A percentile compares a stretch with the other conserved stretches of the same genome.
These are phyloP conservation scores for Sesia apiformis DNA, from an alignment of 2,888 invertebrate genomes.

Conservation along the genomic window DNA sequence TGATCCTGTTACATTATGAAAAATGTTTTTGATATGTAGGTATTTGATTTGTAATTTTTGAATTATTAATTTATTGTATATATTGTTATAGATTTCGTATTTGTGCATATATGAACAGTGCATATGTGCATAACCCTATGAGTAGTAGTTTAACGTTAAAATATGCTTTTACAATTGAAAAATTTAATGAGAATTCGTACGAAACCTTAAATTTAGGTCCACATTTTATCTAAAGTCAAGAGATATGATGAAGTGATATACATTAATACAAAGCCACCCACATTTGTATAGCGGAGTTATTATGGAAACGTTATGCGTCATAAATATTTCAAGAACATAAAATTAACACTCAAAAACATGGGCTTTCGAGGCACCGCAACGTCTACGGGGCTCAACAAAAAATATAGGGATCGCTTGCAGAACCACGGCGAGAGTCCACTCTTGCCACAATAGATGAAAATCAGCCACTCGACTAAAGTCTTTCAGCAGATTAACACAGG, in stretches of 20 bases:
- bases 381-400: slow-evolving; percentile 65
- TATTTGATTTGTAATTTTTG: too few relatives aligned
- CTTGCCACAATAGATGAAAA: slow-evolving; percentile 19
- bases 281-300: slow-evolving; percentile 68
- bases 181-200: too few relatives aligned
- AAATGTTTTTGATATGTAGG: too few relatives aligned
- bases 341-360: slow-evolving; percentile 73
- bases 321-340: slow-evolving; percentile 74
- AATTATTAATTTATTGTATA: too few relatives aligned
- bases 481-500: slow-evolving; percentile 9
- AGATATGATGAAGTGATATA: slow-evolving; percentile 59
- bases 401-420: slow-evolving; percentile 62
- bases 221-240: slow-evolving; percentile 1
- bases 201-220: too few relatives aligned
- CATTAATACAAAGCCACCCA: slow-evolving; percentile 64
- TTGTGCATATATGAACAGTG: too few relatives aligned
- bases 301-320: slow-evolving; percentile 70
- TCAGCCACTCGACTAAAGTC: background rate
- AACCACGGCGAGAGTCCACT: slow-evolving; percentile 40
- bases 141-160: too few relatives aligned
- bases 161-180: too few relatives aligned
- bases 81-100: too few relatives aligned
- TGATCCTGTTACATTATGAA: slow-evolving; percentile 36
- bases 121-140: too few relatives aligned
- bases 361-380: slow-evolving; percentile 68